Conservation (phyloP, 2,113 vertebrate species). For the Phyllostomus discolor region DNA sequence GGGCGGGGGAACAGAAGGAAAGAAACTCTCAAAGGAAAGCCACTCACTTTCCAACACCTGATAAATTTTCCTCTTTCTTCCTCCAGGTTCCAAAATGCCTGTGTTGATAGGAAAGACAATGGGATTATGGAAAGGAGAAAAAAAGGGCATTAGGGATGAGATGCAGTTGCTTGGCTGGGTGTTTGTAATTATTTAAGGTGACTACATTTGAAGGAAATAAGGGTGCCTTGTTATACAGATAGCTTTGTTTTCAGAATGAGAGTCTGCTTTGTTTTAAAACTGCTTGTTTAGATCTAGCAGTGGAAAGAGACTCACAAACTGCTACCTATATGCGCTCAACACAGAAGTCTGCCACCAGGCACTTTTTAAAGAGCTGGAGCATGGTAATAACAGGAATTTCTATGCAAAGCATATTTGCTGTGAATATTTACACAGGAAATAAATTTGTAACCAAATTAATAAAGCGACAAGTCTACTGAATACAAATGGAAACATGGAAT, state of each 20-base stretch:
- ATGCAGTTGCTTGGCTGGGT: not conserved
- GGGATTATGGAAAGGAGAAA: not conserved
- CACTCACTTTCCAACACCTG: not conserved
- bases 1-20: not conserved
- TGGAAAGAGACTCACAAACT: not conserved
- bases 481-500: not conserved
- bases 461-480: not conserved
- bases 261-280: slow-evolving; percentile 12
- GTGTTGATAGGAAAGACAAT: not conserved
- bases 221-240: not conserved
- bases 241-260: not conserved
- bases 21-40: not conserved
- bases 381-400: not conserved
- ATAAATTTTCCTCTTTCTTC: not conserved
- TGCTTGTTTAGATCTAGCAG: not conserved
- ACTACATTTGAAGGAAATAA: not conserved
- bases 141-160: not conserved
- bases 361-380: not conserved
- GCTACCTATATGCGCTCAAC: not conserved
- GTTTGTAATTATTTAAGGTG: slow-evolving; percentile 4
- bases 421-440: slow-evolving; percentile 17
- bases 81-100: not conserved
- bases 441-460: not conserved
- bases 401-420: not conserved
- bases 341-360: not conserved